phyloP scores from a whole-genome alignment of 1,140 invertebrate species.

The Pseudomyrmex flavicornis region DNA sequence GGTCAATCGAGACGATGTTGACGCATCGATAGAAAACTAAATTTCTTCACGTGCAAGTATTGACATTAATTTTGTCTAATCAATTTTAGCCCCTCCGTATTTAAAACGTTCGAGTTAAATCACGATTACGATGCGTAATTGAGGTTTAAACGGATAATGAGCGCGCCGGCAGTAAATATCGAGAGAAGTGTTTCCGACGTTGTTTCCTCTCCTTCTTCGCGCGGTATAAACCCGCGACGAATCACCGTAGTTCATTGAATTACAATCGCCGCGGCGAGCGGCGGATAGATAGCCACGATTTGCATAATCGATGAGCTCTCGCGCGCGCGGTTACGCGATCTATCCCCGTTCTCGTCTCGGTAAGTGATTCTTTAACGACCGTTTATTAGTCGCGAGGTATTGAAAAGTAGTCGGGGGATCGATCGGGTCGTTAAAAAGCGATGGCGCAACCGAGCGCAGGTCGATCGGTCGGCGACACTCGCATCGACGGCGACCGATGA shows the following conservation, averaged over 20 bases:
- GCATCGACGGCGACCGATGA: slow-evolving; percentile 39
- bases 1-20: too few relatives aligned
- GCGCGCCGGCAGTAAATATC: slow-evolving; percentile 14
- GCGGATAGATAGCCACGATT: slow-evolving; percentile 39
- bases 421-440: slow-evolving; percentile 49
- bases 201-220: slow-evolving; percentile 5
- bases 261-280: slow-evolving; percentile 29
- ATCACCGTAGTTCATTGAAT: slow-evolving; percentile 42
- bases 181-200: background rate
- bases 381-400: slow-evolving; percentile 51
- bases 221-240: slow-evolving; percentile 34
- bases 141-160: background rate
- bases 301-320: slow-evolving; percentile 48
- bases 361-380: slow-evolving; percentile 58
- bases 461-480: background rate
- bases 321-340: slow-evolving; percentile 44
- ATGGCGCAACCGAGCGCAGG: slow-evolving; percentile 34
- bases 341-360: background rate
- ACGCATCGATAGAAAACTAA: too few relatives aligned
- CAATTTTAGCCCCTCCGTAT: background rate
- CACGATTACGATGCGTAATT: too few relatives aligned
- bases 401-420: slow-evolving; percentile 43
- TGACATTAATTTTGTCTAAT: too few relatives aligned
- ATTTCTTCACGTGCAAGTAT: too few relatives aligned
- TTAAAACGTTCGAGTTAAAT: slow-evolving; percentile 10